phyloP scores from a whole-genome alignment of 2,888 invertebrate genomes.

The Tipula helvola region DNA sequence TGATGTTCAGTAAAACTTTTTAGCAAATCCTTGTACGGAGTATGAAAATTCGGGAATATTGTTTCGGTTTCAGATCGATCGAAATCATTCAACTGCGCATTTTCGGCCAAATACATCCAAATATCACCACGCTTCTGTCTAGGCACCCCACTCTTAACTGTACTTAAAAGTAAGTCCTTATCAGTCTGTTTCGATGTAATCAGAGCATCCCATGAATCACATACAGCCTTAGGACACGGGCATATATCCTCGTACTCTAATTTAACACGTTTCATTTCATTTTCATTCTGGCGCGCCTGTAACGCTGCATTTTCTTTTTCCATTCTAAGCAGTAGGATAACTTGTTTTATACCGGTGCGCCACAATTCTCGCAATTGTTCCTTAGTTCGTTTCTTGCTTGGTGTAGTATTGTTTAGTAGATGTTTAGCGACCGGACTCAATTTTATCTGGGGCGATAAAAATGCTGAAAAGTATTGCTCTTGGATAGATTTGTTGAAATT shows the following conservation, averaged over 20 bases:
- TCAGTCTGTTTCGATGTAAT: slow-evolving; percentile 38
- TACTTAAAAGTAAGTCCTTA: slow-evolving; percentile 56
- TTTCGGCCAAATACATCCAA: slow-evolving; percentile 84
- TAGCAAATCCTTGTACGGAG: slow-evolving; percentile 66
- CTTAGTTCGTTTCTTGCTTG: slow-evolving; percentile 40
- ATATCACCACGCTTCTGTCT: slow-evolving; percentile 54
- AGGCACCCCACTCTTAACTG: slow-evolving; percentile 74
- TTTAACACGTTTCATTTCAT: slow-evolving; percentile 80
- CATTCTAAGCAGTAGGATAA: slow-evolving; percentile 86
- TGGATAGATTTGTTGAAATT: slow-evolving; percentile 19
- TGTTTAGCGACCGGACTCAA: not conserved
- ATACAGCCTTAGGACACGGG: slow-evolving; percentile 44
- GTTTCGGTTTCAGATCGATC: slow-evolving; percentile 58
- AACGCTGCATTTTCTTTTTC: slow-evolving; percentile 86
- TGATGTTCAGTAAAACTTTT: slow-evolving; percentile 90
- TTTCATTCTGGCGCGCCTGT: slow-evolving; percentile 72
- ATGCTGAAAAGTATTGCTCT: not conserved
- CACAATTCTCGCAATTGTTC: slow-evolving; percentile 70
- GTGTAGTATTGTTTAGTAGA: not conserved
- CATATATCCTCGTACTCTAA: slow-evolving; percentile 84
- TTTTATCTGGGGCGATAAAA: not conserved
- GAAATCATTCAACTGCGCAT: slow-evolving; percentile 47
- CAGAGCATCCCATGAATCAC: slow-evolving; percentile 61
- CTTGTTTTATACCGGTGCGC: slow-evolving; percentile 89
- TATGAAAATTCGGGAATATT: slow-evolving; percentile 60